Percentiles rank a stretch among this genome's conserved stretches.
Evolutionary conservation across 2,888 invertebrate genomes (phyloP).

Genomic region (Himalopsyche anomala): DNA sequence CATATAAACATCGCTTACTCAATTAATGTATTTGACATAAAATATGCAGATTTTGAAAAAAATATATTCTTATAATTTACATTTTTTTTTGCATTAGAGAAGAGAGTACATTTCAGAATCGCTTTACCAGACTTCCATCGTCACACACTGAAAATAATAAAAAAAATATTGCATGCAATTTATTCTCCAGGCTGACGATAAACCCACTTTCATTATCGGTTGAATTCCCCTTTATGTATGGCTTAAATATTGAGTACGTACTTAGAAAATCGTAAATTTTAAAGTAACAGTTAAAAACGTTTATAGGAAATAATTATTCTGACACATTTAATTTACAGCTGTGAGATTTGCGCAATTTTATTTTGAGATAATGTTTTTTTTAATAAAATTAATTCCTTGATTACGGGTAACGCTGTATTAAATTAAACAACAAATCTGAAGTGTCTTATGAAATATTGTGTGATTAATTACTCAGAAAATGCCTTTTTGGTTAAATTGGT

Average conservation of each 20-base stretch:
- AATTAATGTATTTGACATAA: too few species aligned
- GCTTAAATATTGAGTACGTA: constrained; percentile 37
- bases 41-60: neutral
- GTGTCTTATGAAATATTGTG: too few species aligned
- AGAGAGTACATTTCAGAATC: neutral
- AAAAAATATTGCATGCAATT: constrained; percentile 40
- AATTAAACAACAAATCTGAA: too few species aligned
- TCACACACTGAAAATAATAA: constrained; percentile 17
- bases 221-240: constrained; percentile 35
- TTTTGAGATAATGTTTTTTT: constrained; percentile 25
- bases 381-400: constrained; percentile 11
- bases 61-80: neutral
- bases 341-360: constrained; percentile 32
- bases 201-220: constrained; percentile 32
- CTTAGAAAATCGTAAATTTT: constrained; percentile 39
- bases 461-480: too few species aligned
- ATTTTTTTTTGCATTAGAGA: neutral
- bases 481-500: too few species aligned
- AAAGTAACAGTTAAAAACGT: constrained; percentile 40
- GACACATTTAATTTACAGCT: constrained; percentile 39
- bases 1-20: too few species aligned
- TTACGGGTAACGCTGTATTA: too few species aligned
- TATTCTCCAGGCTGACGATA: neutral
- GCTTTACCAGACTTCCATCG: neutral
- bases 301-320: constrained; percentile 43